Evolutionary conservation across 1,140 invertebrate genomes (phyloP).

Genomic region (Drosophila serrata): DNA sequence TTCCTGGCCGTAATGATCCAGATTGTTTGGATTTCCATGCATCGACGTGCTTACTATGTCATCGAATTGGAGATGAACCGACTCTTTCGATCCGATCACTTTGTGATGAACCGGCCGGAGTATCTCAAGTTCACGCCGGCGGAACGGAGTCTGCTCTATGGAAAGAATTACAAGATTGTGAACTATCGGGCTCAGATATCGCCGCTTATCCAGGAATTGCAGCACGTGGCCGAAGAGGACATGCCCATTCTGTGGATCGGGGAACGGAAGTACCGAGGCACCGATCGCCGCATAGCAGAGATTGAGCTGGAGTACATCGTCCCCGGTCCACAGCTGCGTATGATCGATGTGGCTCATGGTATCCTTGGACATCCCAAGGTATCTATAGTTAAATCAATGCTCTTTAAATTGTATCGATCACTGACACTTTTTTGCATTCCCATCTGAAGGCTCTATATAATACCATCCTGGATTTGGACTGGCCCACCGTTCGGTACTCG

Average conservation of each 20-base stretch:
- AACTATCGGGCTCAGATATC: slow-evolving; percentile 76
- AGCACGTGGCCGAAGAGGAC: slow-evolving; percentile 60
- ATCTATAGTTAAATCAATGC: background rate
- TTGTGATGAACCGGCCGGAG: slow-evolving; percentile 44
- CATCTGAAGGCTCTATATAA: slow-evolving; percentile 50
- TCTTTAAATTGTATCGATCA: background rate
- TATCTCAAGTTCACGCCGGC: slow-evolving; percentile 54
- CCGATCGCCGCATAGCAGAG: slow-evolving; percentile 59
- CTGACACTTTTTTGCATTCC: background rate
- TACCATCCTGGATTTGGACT: slow-evolving; percentile 65
- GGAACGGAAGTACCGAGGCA: slow-evolving; percentile 78
- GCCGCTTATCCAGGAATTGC: slow-evolving; percentile 70
- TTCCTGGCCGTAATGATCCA: slow-evolving; percentile 72
- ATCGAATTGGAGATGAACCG: slow-evolving; percentile 81
- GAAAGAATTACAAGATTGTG: slow-evolving; percentile 57
- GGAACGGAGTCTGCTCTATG: slow-evolving; percentile 71
- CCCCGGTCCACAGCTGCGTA: slow-evolving; percentile 64
- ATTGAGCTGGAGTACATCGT: slow-evolving; percentile 79
- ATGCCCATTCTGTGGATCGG: slow-evolving; percentile 79
- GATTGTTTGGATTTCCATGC: slow-evolving; percentile 76
- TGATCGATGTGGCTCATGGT: slow-evolving; percentile 76
- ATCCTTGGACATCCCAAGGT: slow-evolving; percentile 75
- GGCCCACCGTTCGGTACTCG: slow-evolving; percentile 61
- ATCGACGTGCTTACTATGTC: slow-evolving; percentile 66
- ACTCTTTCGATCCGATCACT: slow-evolving; percentile 79